These are phyloP conservation scores for Morbakka virulenta DNA, from an alignment of 30 jellyfish, hydroid and myxozoan species.

Conservation along the genomic window DNA sequence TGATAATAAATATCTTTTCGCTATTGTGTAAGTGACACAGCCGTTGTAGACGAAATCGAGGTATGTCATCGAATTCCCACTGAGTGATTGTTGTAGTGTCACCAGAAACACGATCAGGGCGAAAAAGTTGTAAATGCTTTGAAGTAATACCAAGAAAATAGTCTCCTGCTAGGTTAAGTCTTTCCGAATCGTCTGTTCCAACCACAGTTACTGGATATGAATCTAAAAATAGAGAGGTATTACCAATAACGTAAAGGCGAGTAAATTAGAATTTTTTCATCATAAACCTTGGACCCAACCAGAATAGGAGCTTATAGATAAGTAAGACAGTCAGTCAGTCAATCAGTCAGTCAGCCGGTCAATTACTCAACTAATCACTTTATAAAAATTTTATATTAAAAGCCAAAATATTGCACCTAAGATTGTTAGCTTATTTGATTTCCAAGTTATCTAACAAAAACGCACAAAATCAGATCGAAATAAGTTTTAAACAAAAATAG, in stretches of 20 bases:
- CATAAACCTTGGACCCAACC: not conserved
- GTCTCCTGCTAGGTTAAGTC: slow-evolving; percentile 84
- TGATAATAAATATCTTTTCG: slow-evolving; percentile 82
- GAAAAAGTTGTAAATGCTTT: slow-evolving; percentile 57
- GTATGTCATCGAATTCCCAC: slow-evolving; percentile 93
- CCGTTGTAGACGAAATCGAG: slow-evolving; percentile 85
- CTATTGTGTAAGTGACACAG: slow-evolving; percentile 82
- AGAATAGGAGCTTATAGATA: not conserved
- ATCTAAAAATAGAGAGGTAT: slow-evolving; percentile 30
- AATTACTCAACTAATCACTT: no score
- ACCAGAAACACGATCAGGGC: slow-evolving; percentile 10
- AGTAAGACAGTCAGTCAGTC: no score
- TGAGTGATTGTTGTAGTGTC: not conserved
- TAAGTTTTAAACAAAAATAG: no score
- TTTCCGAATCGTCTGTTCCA: slow-evolving; percentile 86
- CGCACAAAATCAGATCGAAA: no score
- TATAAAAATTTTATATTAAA: no score
- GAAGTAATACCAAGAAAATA: slow-evolving; percentile 70
- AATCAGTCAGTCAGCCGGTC: no score
- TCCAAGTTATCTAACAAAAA: no score
- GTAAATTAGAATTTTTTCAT: no score
- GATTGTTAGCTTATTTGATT: no score
- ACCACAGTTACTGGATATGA: slow-evolving; percentile 73
- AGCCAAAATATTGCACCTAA: no score
- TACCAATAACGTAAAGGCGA: not conserved